Percentiles rank a stretch among this genome's conserved stretches.
phyloP scores from a whole-genome alignment of 2,797 vertebrate species.

The Brotula barbata region DNA sequence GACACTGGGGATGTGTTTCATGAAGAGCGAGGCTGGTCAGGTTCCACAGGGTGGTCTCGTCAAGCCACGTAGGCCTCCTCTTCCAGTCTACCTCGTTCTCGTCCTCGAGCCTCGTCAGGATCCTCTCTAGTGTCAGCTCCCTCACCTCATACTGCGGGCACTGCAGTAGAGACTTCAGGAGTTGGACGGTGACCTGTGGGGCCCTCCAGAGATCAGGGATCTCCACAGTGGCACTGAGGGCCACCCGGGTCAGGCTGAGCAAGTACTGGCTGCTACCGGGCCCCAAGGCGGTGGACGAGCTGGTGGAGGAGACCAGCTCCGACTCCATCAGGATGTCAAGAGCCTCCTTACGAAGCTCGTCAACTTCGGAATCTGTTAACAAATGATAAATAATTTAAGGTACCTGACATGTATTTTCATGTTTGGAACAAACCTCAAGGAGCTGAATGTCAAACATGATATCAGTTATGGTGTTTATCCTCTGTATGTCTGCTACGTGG shows the following conservation, averaged over 20 bases:
- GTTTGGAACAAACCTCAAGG: too few relatives aligned
- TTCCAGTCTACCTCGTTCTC: conserved; percentile 4
- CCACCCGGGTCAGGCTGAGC: conserved; percentile 84
- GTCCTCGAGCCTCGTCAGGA: conserved; percentile 76
- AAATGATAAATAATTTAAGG: not conserved
- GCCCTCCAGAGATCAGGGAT: conserved; percentile 55
- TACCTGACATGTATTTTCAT: too few relatives aligned
- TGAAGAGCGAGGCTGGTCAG: conserved; percentile 81
- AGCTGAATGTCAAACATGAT: too few relatives aligned
- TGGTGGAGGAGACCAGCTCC: conserved; percentile 73
- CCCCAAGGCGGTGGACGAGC: conserved; percentile 47
- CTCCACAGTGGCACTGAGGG: conserved; percentile 62
- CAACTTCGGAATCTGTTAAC: conserved; percentile 71
- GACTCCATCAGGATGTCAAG: conserved; percentile 77
- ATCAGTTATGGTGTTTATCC: too few relatives aligned
- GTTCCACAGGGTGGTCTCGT: conserved; percentile 58
- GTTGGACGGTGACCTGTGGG: conserved; percentile 29
- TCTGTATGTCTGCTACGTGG: not conserved
- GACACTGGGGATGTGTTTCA: conserved; percentile 86
- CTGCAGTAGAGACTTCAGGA: conserved; percentile 77
- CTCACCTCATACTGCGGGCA: conserved; percentile 83
- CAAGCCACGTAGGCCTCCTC: conserved; percentile 46
- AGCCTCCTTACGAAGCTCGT: conserved; percentile 76
- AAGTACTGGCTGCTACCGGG: conserved; percentile 88
- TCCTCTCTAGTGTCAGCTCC: conserved; percentile 77